Percentiles rank a stretch among this genome's conserved stretches.
These are phyloP conservation scores for Heliocidaris tuberculata DNA, from an alignment of 35 echinoderm and acorn worm genomes.

Conservation along the genomic window DNA sequence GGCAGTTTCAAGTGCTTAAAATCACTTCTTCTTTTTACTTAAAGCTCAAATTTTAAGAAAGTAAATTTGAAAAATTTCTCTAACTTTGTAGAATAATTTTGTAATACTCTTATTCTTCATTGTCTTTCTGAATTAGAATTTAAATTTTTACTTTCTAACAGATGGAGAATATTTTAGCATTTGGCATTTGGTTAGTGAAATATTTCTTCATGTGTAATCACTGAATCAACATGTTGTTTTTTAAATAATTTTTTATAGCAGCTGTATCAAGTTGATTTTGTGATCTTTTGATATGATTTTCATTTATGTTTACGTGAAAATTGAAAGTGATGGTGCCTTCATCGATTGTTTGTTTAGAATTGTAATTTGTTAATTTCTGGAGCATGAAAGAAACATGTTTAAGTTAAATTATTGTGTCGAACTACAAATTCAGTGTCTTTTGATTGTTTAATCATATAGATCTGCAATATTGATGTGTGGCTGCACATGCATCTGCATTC, in stretches of 20 bases:
- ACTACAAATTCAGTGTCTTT: no score
- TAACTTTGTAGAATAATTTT: no score
- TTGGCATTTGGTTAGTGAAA: background rate
- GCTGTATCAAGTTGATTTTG: background rate
- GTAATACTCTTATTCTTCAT: background rate
- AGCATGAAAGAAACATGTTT: background rate
- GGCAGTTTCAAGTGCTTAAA: no score
- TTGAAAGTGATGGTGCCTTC: background rate
- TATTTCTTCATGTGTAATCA: no score
- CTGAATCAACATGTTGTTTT: background rate
- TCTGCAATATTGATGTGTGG: no score
- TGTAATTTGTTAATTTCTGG: background rate
- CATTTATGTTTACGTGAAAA: background rate
- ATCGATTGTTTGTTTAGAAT: background rate
- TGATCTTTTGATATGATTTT: background rate
- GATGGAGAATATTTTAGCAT: background rate
- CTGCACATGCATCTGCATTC: no score
- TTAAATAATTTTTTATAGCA: background rate
- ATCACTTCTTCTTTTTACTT: no score
- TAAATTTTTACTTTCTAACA: background rate
- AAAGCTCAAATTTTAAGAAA: no score
- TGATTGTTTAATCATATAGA: no score
- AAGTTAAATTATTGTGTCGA: no score
- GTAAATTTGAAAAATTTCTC: background rate
- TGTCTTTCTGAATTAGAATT: background rate